Base-by-base conservation (phyloP, 2,113 vertebrate species). In the Nettapus auritus region DNA sequence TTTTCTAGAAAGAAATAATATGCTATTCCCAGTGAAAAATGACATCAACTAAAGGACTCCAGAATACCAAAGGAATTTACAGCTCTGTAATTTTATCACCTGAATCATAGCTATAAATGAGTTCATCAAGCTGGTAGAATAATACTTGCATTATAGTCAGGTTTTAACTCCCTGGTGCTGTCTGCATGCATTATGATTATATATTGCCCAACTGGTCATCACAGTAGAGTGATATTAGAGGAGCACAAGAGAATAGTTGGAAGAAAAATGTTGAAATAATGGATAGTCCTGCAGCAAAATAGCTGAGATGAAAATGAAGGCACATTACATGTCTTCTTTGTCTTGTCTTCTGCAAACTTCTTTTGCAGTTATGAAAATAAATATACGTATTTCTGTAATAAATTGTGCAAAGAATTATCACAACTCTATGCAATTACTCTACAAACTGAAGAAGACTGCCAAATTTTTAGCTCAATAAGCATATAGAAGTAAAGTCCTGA, bases 31-130 rank as follows among this genome's bases (percentile, higher is more conserved):
- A 40, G 28, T 64, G 76, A 94, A 93, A 96, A 95, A 96, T 96
- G 26, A 97, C 95, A 96, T 97, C 92, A 96, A 57, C 91, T 62
- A 70, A 94, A 93, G 88, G 67, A 80, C 33, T 91, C 42, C 76
- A 88, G 78, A 94, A 96, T 48, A 80, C 87, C 89, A 82, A 96
- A 96, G 86, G 93, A 87, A 96, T 85, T 96, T 96, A 63, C 94
- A 96, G 94, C 88, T 96, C 88, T 94, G 86, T 94, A 96, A 92
- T 93, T 96, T 96, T 95, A 96, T 96, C 96, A 96, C 85, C 76
- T 95, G 66, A 76, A 81, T n/a, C 50, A 38, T 81, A 91, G n/a
- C 46, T 97, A 84, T 82, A 90, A 96, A 96, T 90, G 86, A 95
- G 89, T 94, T 97, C 95, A 97, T 94, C 90, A 93, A 85, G 70